A percentile compares a stretch with the other conserved stretches of the same genome.
phyloP scores from a whole-genome alignment of 2,113 vertebrate genomes.

The Caranx melampygus region DNA sequence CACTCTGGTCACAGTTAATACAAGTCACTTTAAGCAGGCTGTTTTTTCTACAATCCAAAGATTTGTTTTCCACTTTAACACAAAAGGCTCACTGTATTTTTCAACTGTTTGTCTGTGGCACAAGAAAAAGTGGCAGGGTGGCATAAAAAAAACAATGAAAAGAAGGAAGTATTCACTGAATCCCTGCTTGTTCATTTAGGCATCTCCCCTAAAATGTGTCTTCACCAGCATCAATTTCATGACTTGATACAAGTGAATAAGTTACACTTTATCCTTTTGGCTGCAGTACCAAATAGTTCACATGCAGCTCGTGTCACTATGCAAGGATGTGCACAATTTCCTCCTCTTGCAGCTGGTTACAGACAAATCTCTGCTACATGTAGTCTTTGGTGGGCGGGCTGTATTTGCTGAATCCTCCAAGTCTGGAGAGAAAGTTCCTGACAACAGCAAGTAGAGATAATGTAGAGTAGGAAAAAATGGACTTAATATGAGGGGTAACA shows the following conservation, averaged over 20 bases:
- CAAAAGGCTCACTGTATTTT: conserved; percentile 8
- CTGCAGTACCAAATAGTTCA: background rate
- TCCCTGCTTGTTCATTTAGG: conserved; percentile 2
- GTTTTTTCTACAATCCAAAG: background rate
- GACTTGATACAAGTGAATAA: conserved; percentile 2
- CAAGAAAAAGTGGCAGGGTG: background rate
- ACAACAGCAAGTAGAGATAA: conserved; percentile 23
- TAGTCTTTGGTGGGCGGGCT: conserved; percentile 11
- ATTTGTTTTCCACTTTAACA: conserved; percentile 34
- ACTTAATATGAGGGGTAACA: background rate
- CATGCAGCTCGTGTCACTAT: background rate
- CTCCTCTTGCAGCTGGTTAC: background rate
- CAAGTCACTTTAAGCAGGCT: conserved; percentile 7
- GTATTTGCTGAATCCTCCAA: background rate
- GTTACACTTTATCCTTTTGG: background rate
- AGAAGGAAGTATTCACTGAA: background rate
- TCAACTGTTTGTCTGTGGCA: background rate
- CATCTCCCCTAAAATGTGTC: background rate
- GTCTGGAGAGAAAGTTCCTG: background rate
- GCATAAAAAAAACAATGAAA: background rate
- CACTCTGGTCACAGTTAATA: conserved; percentile 24
- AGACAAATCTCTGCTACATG: background rate
- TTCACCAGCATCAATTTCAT: conserved; percentile 1
- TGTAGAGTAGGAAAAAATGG: background rate
- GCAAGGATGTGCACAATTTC: background rate